Evolutionary conservation across 2,888 invertebrate genomes (phyloP), one percentile per base, ranked within the genome.

Genomic region (Diploptera punctata): DNA sequence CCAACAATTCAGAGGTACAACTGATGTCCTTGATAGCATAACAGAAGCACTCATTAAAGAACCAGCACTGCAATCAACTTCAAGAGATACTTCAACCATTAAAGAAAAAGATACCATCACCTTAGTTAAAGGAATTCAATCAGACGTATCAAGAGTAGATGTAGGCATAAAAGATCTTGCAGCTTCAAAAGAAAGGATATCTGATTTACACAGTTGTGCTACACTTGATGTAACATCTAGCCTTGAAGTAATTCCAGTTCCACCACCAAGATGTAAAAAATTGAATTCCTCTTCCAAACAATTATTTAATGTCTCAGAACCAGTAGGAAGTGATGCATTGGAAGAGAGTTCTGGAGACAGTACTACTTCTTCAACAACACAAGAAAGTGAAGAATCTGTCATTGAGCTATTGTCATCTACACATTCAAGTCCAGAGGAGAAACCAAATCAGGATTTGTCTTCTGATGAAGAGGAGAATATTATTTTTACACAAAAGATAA

Each of bases 191-290:
- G n/a, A n/a, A n/a, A n/a, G n/a, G n/a, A n/a, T n/a, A n/a, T n/a
- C n/a, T n/a, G n/a, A n/a, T n/a, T n/a, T n/a, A n/a, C n/a, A n/a
- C n/a, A n/a, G n/a, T n/a, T n/a, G n/a, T n/a, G 33, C 33, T 7
- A 7, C 33, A 7, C 7, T 33, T 33, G 33, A 5, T 33, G 13
- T 24, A n/a, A 29, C 26, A 54, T 54, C 57, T 29, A 57, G 57
- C 29, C 57, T 29, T 29, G 26, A 57, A 29, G 57, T 3, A 24
- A n/a, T 13, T 29, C 73, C 67, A 3, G 19, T 70, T 18, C 73
- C 75, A 18, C 71, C 68, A 18, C 75, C 68, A 43, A 68, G 73
- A 54, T 70, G 60, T 47, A 69, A 71, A 67, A 71, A 69, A 62
- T 26, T 47, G 38, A 71, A 74, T 18, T 70, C 52, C 24, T 54